A percentile compares a stretch with the other conserved stretches of the same genome.
Evolutionary conservation across 53 echinoderm and acorn worm species (phyloP).

Genomic region (Henricia sp.): DNA sequence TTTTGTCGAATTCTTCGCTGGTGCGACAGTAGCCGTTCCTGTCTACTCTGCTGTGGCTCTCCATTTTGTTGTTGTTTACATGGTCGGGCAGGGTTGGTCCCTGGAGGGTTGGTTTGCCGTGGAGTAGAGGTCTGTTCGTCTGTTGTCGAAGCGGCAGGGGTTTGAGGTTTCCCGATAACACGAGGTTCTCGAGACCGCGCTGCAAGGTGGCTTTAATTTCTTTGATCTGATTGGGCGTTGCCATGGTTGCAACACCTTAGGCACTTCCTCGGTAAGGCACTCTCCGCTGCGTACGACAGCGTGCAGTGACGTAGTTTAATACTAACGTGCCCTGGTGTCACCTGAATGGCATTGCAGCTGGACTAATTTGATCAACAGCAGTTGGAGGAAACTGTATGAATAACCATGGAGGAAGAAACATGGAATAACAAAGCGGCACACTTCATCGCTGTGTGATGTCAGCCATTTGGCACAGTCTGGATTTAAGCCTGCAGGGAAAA

Average conservation of each 20-base stretch:
- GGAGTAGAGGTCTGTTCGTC: slow-evolving; percentile 72
- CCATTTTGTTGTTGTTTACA: slow-evolving; percentile 41
- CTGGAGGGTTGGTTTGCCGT: slow-evolving; percentile 44
- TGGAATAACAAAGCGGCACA: neutral
- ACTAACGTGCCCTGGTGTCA: slow-evolving; percentile 2
- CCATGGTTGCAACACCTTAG: slow-evolving; percentile 54
- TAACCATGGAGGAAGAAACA: no score
- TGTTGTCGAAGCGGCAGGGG: slow-evolving; percentile 93
- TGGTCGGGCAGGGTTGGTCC: slow-evolving; percentile 20
- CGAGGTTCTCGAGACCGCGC: slow-evolving; percentile 89
- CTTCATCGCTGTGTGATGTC: no score
- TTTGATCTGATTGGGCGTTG: slow-evolving; percentile 84
- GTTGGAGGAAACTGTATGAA: neutral
- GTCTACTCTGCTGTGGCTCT: slow-evolving; percentile 20
- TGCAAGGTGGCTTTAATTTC: slow-evolving; percentile 91
- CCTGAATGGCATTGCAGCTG: slow-evolving; percentile 23
- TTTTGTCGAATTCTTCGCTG: slow-evolving; percentile 54
- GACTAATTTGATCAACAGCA: slow-evolving; percentile 30
- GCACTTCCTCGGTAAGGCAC: no score
- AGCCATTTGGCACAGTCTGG: no score
- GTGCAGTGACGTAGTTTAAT: no score
- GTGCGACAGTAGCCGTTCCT: slow-evolving; percentile 46
- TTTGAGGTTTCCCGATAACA: slow-evolving; percentile 82
- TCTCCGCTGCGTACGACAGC: no score
- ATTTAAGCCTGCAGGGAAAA: no score